Conservation (phyloP, 2,113 vertebrate genomes). For the Oncorhynchus keta region DNA sequence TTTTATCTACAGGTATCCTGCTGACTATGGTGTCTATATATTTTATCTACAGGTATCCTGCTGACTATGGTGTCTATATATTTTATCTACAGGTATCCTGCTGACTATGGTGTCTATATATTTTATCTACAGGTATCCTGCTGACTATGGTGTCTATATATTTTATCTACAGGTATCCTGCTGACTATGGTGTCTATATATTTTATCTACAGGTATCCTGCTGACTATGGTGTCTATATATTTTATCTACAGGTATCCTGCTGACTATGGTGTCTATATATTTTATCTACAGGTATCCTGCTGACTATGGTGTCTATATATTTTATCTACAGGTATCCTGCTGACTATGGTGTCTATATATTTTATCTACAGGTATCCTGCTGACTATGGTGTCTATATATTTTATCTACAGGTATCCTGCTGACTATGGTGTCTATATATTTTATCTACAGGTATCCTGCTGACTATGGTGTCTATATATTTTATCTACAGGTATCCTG, state of each 20-base stretch:
- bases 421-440: constrained; percentile 79
- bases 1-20: too few relatives aligned
- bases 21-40: too few relatives aligned
- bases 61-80: too few relatives aligned
- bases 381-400: constrained; percentile 68
- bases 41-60: too few relatives aligned
- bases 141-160: too few relatives aligned
- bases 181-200: too few relatives aligned
- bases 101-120: too few relatives aligned
- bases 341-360: constrained; percentile 81
- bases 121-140: too few relatives aligned
- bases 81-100: too few relatives aligned
- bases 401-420: constrained; percentile 83
- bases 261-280: constrained; percentile 75
- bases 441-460: constrained; percentile 83
- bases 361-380: constrained; percentile 82
- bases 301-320: constrained; percentile 79
- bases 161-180: too few relatives aligned
- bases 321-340: constrained; percentile 81
- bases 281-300: constrained; percentile 82
- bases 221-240: constrained; percentile 46
- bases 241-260: constrained; percentile 83
- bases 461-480: constrained; percentile 80
- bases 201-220: too few relatives aligned
- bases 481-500: constrained; percentile 82